Evolutionary conservation across 1,140 invertebrate genomes (phyloP), one percentile per base, ranked within the genome.

Genomic region (Prorops nasuta): DNA sequence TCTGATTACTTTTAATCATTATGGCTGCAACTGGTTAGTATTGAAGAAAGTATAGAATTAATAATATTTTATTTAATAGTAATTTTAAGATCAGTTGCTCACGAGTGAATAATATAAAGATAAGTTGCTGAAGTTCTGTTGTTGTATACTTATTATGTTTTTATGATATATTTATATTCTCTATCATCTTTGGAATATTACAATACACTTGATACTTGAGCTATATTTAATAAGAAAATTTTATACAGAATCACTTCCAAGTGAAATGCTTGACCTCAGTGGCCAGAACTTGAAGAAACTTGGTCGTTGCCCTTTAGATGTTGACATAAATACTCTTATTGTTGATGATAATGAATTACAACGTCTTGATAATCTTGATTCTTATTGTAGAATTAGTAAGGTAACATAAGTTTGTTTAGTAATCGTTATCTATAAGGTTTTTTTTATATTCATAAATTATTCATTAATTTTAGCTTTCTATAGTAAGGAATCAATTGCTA

Each of bases 271-370:
- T 48, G 84, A 90, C 73, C 73, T 87, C 50, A 85, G 84, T 54
- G 81, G 81, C 60, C 84, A 84, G 71, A 82, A 83, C 62, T 71
- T 90, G 44, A 89, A 88, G 69, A 89, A 88, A 79, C 79, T 90
- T 63, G 82, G 82, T 71, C 86, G 87, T 72, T 83, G 82, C 58
- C 78, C 79, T 43, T 71, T 79, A 42, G 81, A 85, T 40, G 84
- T 86, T 67, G 80, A 84, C 46, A 82, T 89, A 52, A 85, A 84
- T 36, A 86, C 85, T 51, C 77, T 95, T 39, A 86, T 92, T 54
- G 78, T 91, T 20, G 90, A 94, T 72, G 87, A 93, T 63, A 96
- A 96, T 80, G 87, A 89, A 60, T 75, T 96, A 41, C 87, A 91
- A 60, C 85, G 89, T 57, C 81, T 94, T 48, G 91, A 94, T 71